Conservation (phyloP, 1,140 invertebrate species). For the Holotrichia oblita region DNA sequence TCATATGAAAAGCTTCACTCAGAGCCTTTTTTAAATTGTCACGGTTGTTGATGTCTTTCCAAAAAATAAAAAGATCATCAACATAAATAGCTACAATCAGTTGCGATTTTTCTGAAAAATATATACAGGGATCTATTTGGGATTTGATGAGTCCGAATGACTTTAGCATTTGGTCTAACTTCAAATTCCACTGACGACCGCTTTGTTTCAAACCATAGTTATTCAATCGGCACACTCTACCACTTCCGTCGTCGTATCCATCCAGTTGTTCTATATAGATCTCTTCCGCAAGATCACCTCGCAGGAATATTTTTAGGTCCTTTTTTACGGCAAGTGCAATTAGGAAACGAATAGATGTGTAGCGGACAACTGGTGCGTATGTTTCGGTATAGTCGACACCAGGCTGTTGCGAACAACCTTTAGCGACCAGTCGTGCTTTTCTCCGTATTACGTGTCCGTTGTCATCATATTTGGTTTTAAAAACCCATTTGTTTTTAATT, state of each 20-base stretch:
- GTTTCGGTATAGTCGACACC: constrained; percentile 58
- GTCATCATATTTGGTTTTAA: too few relatives aligned
- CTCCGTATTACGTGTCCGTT: too few relatives aligned
- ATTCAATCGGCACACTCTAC: constrained; percentile 40
- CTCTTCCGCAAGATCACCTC: constrained; percentile 43
- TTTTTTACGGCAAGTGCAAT: constrained; percentile 46
- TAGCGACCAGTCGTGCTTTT: not conserved
- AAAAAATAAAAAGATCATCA: not conserved
- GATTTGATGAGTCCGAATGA: constrained; percentile 18
- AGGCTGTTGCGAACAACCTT: constrained; percentile 54
- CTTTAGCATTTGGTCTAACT: not conserved
- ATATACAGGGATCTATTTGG: not conserved
- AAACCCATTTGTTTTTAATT: too few relatives aligned
- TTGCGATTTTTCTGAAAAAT: not conserved
- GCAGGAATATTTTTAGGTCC: constrained; percentile 48
- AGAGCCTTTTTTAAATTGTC: not conserved
- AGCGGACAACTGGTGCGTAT: constrained; percentile 55
- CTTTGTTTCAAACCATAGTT: constrained; percentile 60
- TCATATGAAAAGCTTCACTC: not conserved
- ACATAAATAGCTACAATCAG: not conserved
- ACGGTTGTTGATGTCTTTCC: not conserved
- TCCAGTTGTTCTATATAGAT: constrained; percentile 38
- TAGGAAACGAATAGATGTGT: constrained; percentile 46
- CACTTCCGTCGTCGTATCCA: not conserved
- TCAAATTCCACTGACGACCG: constrained; percentile 48